A percentile compares a stretch with the other conserved stretches of the same genome.
Conservation (phyloP, 2,113 vertebrate genomes). For the Oenanthe melanoleuca region DNA sequence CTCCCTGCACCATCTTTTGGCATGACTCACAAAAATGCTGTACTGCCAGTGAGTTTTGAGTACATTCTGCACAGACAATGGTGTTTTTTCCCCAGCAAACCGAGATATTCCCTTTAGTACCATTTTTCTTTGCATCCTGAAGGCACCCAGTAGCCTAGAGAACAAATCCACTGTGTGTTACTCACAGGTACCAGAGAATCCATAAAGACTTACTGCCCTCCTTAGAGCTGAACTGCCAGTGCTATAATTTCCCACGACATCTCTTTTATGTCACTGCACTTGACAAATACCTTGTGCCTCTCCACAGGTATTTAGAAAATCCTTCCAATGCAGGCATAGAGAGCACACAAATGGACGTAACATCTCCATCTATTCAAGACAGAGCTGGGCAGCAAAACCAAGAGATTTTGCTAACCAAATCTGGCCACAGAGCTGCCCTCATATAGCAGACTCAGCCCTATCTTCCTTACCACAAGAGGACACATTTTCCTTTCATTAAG, state of each 20-base stretch:
- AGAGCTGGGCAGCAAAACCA: neutral
- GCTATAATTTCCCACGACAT: constrained; percentile 19
- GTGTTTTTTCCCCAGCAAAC: neutral
- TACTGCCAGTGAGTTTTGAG: neutral
- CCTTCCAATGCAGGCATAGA: neutral
- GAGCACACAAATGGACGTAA: neutral
- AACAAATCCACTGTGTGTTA: neutral
- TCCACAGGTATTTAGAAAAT: constrained; percentile 41
- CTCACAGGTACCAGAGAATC: constrained; percentile 22
- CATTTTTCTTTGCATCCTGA: neutral
- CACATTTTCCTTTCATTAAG: neutral
- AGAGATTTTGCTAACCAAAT: neutral
- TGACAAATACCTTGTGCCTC: constrained; percentile 42
- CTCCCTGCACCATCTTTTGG: neutral
- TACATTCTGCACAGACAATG: neutral
- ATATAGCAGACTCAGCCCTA: neutral
- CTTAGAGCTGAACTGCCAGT: constrained; percentile 18
- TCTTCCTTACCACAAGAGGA: neutral
- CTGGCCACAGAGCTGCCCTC: neutral
- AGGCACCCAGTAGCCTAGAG: neutral
- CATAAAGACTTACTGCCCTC: constrained; percentile 24
- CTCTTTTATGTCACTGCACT: constrained; percentile 37
- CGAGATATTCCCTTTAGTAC: neutral
- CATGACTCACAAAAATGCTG: neutral
- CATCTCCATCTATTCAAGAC: neutral